These are phyloP conservation scores for Ochlodes sylvanus DNA, from an alignment of 2,888 invertebrate genomes.

Conservation along the genomic window DNA sequence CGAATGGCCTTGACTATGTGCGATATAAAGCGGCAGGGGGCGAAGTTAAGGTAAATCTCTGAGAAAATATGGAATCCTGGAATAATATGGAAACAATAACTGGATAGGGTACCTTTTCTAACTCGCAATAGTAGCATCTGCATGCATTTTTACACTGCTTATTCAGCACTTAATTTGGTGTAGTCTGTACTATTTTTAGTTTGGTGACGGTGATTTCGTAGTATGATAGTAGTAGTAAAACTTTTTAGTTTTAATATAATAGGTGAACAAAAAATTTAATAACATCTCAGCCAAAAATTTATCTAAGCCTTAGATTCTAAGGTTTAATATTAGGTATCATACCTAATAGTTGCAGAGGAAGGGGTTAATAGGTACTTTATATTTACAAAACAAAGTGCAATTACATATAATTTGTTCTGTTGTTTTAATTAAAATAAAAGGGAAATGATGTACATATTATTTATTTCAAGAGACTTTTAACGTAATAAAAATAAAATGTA, in stretches of 20 bases:
- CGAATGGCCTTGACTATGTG: conserved; percentile 95
- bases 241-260: too few relatives aligned
- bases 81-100: conserved; percentile 27
- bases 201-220: conserved; percentile 10
- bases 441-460: too few relatives aligned
- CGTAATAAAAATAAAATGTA: too few relatives aligned
- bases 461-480: too few relatives aligned
- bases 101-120: not conserved
- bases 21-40: conserved; percentile 96
- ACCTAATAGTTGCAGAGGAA: not conserved
- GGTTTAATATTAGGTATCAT: too few relatives aligned
- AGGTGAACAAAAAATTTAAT: too few relatives aligned
- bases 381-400: too few relatives aligned
- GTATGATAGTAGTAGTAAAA: not conserved
- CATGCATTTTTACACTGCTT: conserved; percentile 41
- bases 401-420: too few relatives aligned
- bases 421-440: too few relatives aligned
- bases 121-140: conserved; percentile 7
- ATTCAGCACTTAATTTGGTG: conserved; percentile 40
- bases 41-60: conserved; percentile 91
- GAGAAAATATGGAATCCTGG: not conserved
- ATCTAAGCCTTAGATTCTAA: too few relatives aligned
- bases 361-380: not conserved
- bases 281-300: too few relatives aligned
- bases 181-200: conserved; percentile 16